A percentile compares a stretch with the other conserved stretches of the same genome.
phyloP scores from a whole-genome alignment of 2,888 invertebrate genomes.

The Drosophila picticornis region DNA sequence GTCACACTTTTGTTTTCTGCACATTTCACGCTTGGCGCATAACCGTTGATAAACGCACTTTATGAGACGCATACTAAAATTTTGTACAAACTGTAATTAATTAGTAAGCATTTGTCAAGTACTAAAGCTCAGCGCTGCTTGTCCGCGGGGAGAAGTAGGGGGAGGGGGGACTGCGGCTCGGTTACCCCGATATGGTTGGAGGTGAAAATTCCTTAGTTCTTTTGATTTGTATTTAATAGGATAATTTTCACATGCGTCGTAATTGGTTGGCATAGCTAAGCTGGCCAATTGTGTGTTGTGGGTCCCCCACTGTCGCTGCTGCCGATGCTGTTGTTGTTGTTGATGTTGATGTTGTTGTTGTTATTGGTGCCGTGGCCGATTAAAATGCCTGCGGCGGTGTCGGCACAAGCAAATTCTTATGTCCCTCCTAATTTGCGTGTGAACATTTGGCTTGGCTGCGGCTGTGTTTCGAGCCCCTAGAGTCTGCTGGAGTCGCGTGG shows the following conservation, averaged over 20 bases:
- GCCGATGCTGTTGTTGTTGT: not conserved
- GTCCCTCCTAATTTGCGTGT: conserved; percentile 82
- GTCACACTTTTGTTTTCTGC: conserved; percentile 79
- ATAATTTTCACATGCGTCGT: conserved; percentile 82
- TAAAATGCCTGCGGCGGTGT: conserved; percentile 63
- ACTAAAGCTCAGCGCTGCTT: conserved; percentile 55
- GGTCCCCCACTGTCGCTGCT: conserved; percentile 6
- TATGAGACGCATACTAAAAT: conserved; percentile 83
- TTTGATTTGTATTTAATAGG: conserved; percentile 80
- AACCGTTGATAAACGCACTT: conserved; percentile 79
- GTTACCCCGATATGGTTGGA: conserved; percentile 2
- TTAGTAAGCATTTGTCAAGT: conserved; percentile 86
- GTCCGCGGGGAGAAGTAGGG: not conserved
- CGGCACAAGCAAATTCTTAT: conserved; percentile 75
- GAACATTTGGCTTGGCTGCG: conserved; percentile 59
- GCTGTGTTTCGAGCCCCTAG: conserved; percentile 16
- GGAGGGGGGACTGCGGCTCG: too few relatives aligned
- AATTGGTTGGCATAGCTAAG: conserved; percentile 64
- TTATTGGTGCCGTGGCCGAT: conserved; percentile 47
- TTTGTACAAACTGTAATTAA: conserved; percentile 86
- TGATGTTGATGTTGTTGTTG: conserved; percentile 11
- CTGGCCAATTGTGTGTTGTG: conserved; percentile 29
- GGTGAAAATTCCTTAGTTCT: conserved; percentile 57
- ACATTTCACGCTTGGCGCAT: conserved; percentile 51
- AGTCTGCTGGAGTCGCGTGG: conserved; percentile 49